Percentiles rank a stretch among this genome's conserved stretches.
These are phyloP conservation scores for Seriola aureovittata DNA, from an alignment of 2,113 vertebrate species.

Conservation along the genomic window DNA sequence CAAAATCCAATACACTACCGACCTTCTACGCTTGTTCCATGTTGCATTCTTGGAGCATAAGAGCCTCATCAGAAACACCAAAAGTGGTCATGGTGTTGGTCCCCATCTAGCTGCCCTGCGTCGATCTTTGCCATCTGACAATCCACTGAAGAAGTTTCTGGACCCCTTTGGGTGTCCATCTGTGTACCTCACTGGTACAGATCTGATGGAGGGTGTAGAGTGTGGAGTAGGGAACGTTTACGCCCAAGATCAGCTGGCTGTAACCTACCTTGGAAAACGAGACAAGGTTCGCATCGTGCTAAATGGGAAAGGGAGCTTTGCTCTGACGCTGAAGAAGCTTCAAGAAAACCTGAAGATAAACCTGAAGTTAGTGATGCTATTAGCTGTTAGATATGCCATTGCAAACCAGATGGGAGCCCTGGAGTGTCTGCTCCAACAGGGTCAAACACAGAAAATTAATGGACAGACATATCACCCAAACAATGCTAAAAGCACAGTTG, in stretches of 20 bases:
- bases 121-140: slow-evolving; percentile 73
- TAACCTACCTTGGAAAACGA: slow-evolving; percentile 83
- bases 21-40: slow-evolving; percentile 81
- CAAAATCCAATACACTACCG: slow-evolving; percentile 53
- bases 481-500: slow-evolving; percentile 3
- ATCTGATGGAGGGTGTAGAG: slow-evolving; percentile 83
- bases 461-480: slow-evolving; percentile 25
- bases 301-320: slow-evolving; percentile 84
- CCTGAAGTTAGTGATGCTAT: slow-evolving; percentile 80
- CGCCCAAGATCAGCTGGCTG: slow-evolving; percentile 84
- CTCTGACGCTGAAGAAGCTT: slow-evolving; percentile 71
- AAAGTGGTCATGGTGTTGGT: slow-evolving; percentile 83
- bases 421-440: slow-evolving; percentile 73
- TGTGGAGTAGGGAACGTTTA: slow-evolving; percentile 87
- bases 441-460: slow-evolving; percentile 58
- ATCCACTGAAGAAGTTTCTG: slow-evolving; percentile 80
- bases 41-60: slow-evolving; percentile 84
- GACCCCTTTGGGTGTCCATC: slow-evolving; percentile 84
- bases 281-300: slow-evolving; percentile 82
- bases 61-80: slow-evolving; percentile 83
- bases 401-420: slow-evolving; percentile 84
- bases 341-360: slow-evolving; percentile 75
- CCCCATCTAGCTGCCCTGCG: slow-evolving; percentile 84
- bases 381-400: slow-evolving; percentile 83
- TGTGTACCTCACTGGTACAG: slow-evolving; percentile 85